Conservation (phyloP, 2,113 vertebrate genomes). For the Bufo bufo region DNA sequence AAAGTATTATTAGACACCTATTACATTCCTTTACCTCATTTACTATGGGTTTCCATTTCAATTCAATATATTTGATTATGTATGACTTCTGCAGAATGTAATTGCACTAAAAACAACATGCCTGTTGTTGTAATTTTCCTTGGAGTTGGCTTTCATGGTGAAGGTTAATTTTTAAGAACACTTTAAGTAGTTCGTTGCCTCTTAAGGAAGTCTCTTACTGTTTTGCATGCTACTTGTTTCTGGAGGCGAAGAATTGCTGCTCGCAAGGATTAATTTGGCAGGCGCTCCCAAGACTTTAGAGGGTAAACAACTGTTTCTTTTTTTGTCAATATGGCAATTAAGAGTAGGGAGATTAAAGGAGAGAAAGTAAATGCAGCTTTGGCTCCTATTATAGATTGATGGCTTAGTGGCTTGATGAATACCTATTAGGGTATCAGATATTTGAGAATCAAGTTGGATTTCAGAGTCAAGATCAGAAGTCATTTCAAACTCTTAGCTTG, state of each 20-base stretch:
- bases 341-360: conserved; percentile 74
- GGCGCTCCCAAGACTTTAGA: conserved; percentile 73
- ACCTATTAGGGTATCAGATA: conserved; percentile 62
- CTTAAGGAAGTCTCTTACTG: conserved; percentile 65
- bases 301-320: conserved; percentile 81
- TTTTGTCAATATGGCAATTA: conserved; percentile 79
- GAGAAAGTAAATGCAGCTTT: conserved; percentile 73
- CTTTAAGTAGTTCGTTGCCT: conserved; percentile 57
- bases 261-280: conserved; percentile 80
- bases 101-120: not conserved
- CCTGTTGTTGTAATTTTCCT: conserved; percentile 17
- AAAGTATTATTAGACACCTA: not conserved
- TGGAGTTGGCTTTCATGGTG: conserved; percentile 54
- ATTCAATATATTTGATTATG: not conserved
- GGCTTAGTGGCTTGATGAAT: conserved; percentile 67
- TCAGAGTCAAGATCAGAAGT: conserved; percentile 61
- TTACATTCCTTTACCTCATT: not conserved
- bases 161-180: conserved; percentile 67
- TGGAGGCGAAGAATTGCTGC: conserved; percentile 69
- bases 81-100: not conserved
- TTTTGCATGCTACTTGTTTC: conserved; percentile 73
- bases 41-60: not conserved
- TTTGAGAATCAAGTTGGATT: conserved; percentile 59
- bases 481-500: conserved; percentile 51
- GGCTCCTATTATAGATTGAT: conserved; percentile 69